Base-by-base conservation (phyloP, 2,113 vertebrate species). In the Heterocephalus glaber region DNA sequence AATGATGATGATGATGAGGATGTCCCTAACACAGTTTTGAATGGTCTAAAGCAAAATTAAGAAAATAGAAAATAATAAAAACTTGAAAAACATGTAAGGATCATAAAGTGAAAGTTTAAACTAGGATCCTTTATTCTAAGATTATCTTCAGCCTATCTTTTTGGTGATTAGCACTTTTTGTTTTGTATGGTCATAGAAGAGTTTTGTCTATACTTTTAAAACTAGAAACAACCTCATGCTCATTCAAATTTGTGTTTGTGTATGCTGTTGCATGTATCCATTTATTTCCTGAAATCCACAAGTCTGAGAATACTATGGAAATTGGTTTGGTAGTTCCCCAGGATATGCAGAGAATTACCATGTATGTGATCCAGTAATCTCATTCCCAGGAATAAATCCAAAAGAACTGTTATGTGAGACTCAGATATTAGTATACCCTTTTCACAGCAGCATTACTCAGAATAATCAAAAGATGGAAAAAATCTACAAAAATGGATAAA, bases 241-340 rank as follows among this genome's bases (percentile, higher is more conserved):
- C 35, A 88, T 91, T 91, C 3, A 89, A 86, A 74, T 82, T 26
- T 72, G 28, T 49, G 10, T 52, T 7, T n/a, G 8, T 87, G 44
- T 82, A 35, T 74, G 8, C 41, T 56, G 10, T 74, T 49, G 47
- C 47, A n/a, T 72, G 17, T 63, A 47, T 47, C 41, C 72, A 0
- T 80, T 44, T 84, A 61, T 68, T 68, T 95, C 11, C 33, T 83
- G 49, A 93, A 94, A 82, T 61, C 77, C 10, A 30, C 7, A 77
- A 68, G 8, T 72, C 47, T 93, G 16, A 17, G 47, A 77, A 89
- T 26, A 16, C 38, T 85, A 3, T 70, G 52, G 38, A 76, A 96
- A 56, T 58, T 17, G 80, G 38, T 93, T 91, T 93, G 72, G 70
- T 5, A 49, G 44, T 95, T 95, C 84, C 28, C 81, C 24, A 47